These are phyloP conservation scores for Drosophila burlai DNA, from an alignment of 1,140 invertebrate genomes.

Conservation along the genomic window DNA sequence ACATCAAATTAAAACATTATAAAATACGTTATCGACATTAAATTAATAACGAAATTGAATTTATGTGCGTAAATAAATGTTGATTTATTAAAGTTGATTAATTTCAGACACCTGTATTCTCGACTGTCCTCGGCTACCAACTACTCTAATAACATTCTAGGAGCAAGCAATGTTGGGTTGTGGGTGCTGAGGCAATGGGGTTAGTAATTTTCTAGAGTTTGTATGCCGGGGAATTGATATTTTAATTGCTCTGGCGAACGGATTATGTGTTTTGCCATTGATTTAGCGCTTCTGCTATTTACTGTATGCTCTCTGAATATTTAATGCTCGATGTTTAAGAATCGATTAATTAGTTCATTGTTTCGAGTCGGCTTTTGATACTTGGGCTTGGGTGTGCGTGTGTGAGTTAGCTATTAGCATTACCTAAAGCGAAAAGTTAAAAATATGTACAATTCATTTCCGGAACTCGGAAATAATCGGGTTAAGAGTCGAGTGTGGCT, in stretches of 20 bases:
- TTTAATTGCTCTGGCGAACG: conserved; percentile 54
- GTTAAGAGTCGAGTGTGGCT: conserved; percentile 31
- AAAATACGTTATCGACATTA: not conserved
- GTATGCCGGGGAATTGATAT: conserved; percentile 30
- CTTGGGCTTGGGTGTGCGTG: conserved; percentile 73
- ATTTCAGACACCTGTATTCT: not conserved
- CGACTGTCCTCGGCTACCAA: conserved; percentile 13
- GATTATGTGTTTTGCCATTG: conserved; percentile 43
- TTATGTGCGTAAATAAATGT: not conserved
- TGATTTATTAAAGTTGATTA: too few relatives aligned
- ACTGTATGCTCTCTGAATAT: conserved; percentile 59
- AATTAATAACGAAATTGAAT: not conserved
- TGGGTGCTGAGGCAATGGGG: conserved; percentile 18
- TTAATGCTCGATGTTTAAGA: conserved; percentile 51
- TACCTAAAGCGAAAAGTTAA: conserved; percentile 45
- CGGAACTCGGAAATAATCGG: conserved; percentile 16
- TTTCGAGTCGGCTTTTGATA: conserved; percentile 76
- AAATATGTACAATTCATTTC: conserved; percentile 28
- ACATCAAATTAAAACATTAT: not conserved
- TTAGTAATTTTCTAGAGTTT: conserved; percentile 30
- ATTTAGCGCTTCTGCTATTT: conserved; percentile 44
- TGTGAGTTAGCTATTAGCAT: conserved; percentile 27
- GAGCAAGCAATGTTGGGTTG: conserved; percentile 27
- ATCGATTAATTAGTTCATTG: conserved; percentile 42
- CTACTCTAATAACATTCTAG: conserved; percentile 29